Percentiles rank a stretch among this genome's conserved stretches.
These are phyloP conservation scores for Calidris pugnax DNA, from an alignment of 2,113 vertebrate species.

Conservation along the genomic window DNA sequence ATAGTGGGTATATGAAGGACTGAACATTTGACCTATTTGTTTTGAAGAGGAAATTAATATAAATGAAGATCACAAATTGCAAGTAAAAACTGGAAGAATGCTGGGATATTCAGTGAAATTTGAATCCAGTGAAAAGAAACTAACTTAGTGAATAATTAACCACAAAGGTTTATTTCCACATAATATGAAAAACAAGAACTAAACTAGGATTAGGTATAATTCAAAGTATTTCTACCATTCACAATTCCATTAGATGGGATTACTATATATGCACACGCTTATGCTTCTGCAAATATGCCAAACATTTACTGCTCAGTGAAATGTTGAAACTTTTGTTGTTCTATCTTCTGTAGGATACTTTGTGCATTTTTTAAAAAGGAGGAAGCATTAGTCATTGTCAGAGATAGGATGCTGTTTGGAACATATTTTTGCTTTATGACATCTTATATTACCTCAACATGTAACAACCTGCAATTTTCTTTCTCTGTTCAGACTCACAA, in stretches of 20 bases:
- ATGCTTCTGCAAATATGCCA: background rate
- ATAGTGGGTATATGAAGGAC: background rate
- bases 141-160: background rate
- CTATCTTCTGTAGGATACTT: background rate
- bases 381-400: background rate
- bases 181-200: background rate
- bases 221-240: background rate
- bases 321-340: background rate
- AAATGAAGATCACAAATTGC: background rate
- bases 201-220: background rate
- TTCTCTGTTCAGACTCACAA: background rate
- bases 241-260: background rate
- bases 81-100: background rate
- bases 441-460: rapidly evolving
- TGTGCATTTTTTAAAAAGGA: background rate
- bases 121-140: background rate
- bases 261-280: background rate
- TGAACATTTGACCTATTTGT: background rate
- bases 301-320: background rate
- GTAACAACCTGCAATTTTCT: background rate
- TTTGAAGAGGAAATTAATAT: background rate
- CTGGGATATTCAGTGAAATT: background rate
- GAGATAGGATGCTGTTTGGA: background rate
- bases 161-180: background rate
- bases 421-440: background rate